phyloP scores from a whole-genome alignment of 1,140 invertebrate species.

The Dryas iulia region DNA sequence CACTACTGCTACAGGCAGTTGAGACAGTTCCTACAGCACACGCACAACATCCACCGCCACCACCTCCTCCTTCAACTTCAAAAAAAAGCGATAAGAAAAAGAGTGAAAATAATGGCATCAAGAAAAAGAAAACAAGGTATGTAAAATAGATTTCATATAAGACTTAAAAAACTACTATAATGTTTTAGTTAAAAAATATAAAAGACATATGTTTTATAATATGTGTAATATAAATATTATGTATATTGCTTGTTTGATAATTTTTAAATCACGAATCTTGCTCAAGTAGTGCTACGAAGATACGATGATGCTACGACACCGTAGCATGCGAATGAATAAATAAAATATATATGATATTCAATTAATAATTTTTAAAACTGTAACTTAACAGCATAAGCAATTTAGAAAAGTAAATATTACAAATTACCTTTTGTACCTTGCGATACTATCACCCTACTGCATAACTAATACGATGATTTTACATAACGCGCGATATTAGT shows the following conservation, averaged over 20 bases:
- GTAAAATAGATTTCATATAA: not conserved
- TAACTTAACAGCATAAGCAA: not conserved
- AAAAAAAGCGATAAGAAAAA: constrained; percentile 92
- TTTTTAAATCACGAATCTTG: too few species aligned
- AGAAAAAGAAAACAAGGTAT: constrained; percentile 96
- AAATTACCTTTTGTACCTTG: not conserved
- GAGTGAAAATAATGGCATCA: constrained; percentile 91
- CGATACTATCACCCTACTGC: constrained; percentile 34
- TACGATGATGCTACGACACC: not conserved
- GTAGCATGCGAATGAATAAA: not conserved
- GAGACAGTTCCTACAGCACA: constrained; percentile 51
- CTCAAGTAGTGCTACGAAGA: not conserved
- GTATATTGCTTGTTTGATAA: too few species aligned
- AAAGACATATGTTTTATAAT: not conserved
- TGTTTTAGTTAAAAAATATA: not conserved
- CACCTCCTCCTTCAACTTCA: constrained; percentile 52
- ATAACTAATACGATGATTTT: constrained; percentile 74
- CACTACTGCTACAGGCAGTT: constrained; percentile 78
- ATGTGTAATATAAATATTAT: too few species aligned
- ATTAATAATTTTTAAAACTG: not conserved
- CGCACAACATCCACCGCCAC: constrained; percentile 51
- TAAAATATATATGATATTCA: too few species aligned
- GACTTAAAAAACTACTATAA: not conserved
- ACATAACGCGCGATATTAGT: constrained; percentile 33
- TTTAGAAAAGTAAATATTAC: not conserved